Base-by-base conservation (phyloP, 2,888 invertebrate species). In the Plagodis dolabraria region DNA sequence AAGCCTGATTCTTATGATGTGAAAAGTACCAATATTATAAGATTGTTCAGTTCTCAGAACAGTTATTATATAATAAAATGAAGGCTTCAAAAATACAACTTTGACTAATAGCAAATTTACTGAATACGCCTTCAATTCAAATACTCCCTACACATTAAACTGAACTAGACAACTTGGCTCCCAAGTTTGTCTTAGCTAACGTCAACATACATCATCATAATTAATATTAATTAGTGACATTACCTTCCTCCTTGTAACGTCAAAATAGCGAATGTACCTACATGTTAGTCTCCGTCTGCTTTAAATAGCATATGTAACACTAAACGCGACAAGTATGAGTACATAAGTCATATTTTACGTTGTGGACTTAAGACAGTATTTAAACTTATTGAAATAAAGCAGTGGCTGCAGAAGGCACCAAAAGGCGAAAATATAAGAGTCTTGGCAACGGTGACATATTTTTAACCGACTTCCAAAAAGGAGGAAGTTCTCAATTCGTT, bases 151-250 rank as follows among this genome's bases (percentile, higher is more conserved):
- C 36, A 50, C 47, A 47, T 45, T 22, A 42, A 40, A 53, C 38
- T 47, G 44, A 33, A 43, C 40, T 33, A 60, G 56, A 53, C 22
- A 45, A 61, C 52, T 61, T 44, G 34, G 49, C 43, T 22, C 49
- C 33, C 7, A 53, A 61, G 53, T 61, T 61, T 56, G 56, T 61
- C 60, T 49, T 49, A 38, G 56, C 34, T 47, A 49, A 56, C 42
- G 49, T 46, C 53, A 45, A 57, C 49, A 61, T 62, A 55, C 58
- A 60, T 68, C 59, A 59, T 60, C 58, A 60, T 61, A 67, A 63
- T 61, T 65, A 59, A 64, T 63, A 64, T 64, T 68, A 65, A 68
- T 68, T 65, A 62, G 60, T 53, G 48, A 53, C 60, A 59, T 61
- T 57, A 61, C 53, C 53, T 61, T 52, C 52, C 48, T 51, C 51